Conservation (phyloP, 1,140 invertebrate species). For the Pristionchus pacificus region DNA sequence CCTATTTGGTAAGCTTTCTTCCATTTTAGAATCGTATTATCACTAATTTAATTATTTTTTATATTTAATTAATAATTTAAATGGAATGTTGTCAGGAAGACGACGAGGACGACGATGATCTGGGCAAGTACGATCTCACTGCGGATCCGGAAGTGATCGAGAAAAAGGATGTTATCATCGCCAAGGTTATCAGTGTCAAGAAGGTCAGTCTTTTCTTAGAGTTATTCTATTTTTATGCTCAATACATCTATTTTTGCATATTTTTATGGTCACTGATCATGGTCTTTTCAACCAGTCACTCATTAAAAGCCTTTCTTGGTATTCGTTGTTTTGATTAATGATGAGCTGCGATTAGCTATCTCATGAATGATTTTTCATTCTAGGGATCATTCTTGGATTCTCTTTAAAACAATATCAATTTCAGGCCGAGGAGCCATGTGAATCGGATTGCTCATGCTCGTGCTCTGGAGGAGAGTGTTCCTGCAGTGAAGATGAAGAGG, state of each 20-base stretch:
- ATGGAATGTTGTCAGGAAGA: slow-evolving; percentile 30
- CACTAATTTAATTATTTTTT: no score
- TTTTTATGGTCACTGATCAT: no score
- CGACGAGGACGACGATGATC: slow-evolving; percentile 46
- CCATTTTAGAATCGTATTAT: no score
- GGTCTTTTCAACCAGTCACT: no score
- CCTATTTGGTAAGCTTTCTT: no score
- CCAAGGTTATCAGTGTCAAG: slow-evolving; percentile 20
- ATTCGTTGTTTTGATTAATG: no score
- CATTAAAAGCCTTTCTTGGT: no score
- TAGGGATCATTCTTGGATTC: no score
- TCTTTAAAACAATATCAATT: no score
- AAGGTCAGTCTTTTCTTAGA: slow-evolving; percentile 29
- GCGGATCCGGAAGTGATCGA: slow-evolving; percentile 47
- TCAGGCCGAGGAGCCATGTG: neutral
- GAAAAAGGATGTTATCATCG: slow-evolving; percentile 27
- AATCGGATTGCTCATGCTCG: slow-evolving; percentile 49
- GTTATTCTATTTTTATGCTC: slow-evolving; percentile 20
- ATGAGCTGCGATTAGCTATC: no score
- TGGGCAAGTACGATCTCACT: slow-evolving; percentile 49
- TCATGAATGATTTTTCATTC: no score
- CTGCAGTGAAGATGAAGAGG: slow-evolving; percentile 31
- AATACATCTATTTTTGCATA: slow-evolving; percentile 27
- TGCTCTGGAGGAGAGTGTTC: slow-evolving; percentile 53
- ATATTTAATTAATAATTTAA: no score